These are phyloP conservation scores for Momotus momota DNA, from an alignment of 2,797 vertebrate species.

Conservation along the genomic window DNA sequence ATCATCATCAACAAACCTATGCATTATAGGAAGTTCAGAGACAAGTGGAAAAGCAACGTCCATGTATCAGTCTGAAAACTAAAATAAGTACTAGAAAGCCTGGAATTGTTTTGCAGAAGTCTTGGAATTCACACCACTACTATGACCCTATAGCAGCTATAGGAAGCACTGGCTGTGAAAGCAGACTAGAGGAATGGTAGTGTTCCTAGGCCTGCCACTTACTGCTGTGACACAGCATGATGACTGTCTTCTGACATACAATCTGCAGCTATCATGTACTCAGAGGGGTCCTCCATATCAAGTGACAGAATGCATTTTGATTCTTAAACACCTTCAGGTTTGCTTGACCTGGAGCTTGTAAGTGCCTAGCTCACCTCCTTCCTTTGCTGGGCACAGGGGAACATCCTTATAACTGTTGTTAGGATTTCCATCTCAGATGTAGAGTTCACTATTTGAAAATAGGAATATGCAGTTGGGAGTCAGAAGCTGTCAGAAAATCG, in stretches of 20 bases:
- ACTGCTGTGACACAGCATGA: neutral
- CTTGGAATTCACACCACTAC: neutral
- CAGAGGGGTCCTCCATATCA: neutral
- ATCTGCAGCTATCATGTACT: neutral
- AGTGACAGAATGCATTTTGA: neutral
- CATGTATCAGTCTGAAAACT: neutral
- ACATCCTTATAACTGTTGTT: neutral
- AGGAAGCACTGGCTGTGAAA: neutral
- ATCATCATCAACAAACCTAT: neutral
- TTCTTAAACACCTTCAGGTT: neutral
- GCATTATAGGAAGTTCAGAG: neutral
- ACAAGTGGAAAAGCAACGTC: neutral
- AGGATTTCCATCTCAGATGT: neutral
- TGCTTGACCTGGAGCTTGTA: neutral
- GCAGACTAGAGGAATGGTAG: neutral
- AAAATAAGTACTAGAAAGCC: neutral
- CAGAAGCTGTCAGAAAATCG: conserved; percentile 38
- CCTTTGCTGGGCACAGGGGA: neutral
- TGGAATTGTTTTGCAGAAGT: neutral
- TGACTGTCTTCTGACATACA: neutral
- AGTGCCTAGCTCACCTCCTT: neutral
- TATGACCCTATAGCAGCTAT: neutral
- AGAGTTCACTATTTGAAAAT: neutral
- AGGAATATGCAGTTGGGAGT: conserved; percentile 18
- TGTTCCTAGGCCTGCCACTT: neutral